Evolutionary conservation across 2,888 invertebrate genomes (phyloP).

Genomic region (Cynaeus angustus): DNA sequence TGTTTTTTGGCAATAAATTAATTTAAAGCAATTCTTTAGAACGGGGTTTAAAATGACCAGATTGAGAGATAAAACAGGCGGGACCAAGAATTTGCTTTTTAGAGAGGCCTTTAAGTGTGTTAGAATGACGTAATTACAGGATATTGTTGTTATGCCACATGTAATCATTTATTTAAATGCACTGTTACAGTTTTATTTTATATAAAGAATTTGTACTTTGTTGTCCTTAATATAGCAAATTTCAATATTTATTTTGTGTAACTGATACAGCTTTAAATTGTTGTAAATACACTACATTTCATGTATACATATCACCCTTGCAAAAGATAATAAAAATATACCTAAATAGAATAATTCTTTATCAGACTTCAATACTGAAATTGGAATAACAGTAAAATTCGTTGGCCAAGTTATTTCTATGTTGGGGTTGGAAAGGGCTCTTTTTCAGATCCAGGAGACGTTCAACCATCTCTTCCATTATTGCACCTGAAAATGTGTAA

Average conservation of each 20-base stretch:
- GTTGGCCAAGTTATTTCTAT: constrained; percentile 93
- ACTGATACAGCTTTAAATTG: constrained; percentile 34
- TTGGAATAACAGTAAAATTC: constrained; percentile 94
- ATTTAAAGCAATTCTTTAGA: constrained; percentile 16
- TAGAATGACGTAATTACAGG: constrained; percentile 12
- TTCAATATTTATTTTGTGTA: background rate
- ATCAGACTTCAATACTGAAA: constrained; percentile 79
- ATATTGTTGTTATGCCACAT: constrained; percentile 2
- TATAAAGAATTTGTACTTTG: too few species aligned
- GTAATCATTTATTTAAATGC: background rate
- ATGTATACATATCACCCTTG: constrained; percentile 63
- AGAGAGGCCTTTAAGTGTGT: constrained; percentile 59
- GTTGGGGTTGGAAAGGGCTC: constrained; percentile 85
- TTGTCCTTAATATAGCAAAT: background rate
- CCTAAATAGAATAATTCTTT: constrained; percentile 13
- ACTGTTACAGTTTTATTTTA: constrained; percentile 3
- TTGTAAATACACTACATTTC: constrained; percentile 59
- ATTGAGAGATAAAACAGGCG: constrained; percentile 40
- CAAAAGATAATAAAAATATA: constrained; percentile 44
- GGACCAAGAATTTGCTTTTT: constrained; percentile 62
- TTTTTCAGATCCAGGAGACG: constrained; percentile 78
- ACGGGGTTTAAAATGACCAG: background rate
- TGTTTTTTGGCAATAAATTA: background rate
- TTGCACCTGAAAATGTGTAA: constrained; percentile 74
- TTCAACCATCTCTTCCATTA: constrained; percentile 83